Conservation (phyloP, 2,113 vertebrate species). For the Clarias batrachus region DNA sequence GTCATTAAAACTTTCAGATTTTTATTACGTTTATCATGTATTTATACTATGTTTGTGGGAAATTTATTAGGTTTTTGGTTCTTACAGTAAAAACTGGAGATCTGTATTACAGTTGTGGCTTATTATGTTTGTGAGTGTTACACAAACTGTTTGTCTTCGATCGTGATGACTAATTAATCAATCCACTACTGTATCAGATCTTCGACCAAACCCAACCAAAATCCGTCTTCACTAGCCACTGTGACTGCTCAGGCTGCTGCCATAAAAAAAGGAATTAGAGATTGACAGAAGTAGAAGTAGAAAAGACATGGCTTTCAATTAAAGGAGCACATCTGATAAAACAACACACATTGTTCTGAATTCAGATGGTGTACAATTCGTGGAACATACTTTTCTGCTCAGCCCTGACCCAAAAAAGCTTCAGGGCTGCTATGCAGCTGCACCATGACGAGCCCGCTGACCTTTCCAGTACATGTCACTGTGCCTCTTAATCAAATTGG, state of each 20-base stretch:
- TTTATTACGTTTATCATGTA: too few relatives aligned
- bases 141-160: too few relatives aligned
- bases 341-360: background rate
- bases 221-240: background rate
- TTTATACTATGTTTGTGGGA: too few relatives aligned
- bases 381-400: background rate
- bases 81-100: too few relatives aligned
- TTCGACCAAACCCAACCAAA: background rate
- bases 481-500: slow-evolving; percentile 27
- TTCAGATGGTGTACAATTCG: background rate
- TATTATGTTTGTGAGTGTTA: too few relatives aligned
- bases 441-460: background rate
- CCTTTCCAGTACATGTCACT: slow-evolving; percentile 2
- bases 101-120: too few relatives aligned
- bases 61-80: too few relatives aligned
- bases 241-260: background rate
- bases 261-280: background rate
- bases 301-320: slow-evolving; percentile 18
- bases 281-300: background rate
- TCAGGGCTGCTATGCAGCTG: background rate
- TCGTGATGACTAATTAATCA: background rate
- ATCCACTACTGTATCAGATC: background rate
- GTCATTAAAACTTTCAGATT: too few relatives aligned
- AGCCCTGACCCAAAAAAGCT: background rate
- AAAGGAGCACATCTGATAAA: slow-evolving; percentile 16